Conservation (phyloP, 2,797 vertebrate genomes). For the Acridotheres tristis region DNA sequence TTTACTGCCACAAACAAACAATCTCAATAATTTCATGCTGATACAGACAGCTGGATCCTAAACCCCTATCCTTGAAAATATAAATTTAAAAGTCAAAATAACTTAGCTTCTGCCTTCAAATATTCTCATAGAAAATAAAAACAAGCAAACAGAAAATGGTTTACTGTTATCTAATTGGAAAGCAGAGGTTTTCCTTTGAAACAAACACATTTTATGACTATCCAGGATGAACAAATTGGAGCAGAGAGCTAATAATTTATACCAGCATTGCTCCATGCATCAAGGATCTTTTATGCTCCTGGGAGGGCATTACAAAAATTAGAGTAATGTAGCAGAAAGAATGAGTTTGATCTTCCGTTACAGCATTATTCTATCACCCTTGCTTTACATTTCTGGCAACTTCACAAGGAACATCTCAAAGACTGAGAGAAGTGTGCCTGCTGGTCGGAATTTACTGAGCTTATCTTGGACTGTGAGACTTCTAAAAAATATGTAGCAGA, state of each 20-base stretch:
- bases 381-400: slow-evolving; percentile 17
- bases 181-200: background rate
- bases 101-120: background rate
- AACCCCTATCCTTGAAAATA: background rate
- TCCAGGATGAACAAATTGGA: slow-evolving; percentile 43
- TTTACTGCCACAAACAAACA: slow-evolving; percentile 6
- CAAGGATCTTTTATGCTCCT: slow-evolving; percentile 40
- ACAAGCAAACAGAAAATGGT: background rate
- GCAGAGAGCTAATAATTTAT: slow-evolving; percentile 49
- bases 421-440: background rate
- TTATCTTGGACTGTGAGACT: background rate
- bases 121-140: background rate
- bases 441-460: background rate
- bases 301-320: slow-evolving; percentile 65
- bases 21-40: background rate
- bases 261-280: slow-evolving; percentile 35
- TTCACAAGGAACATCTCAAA: background rate
- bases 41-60: background rate
- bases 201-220: background rate
- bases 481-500: background rate
- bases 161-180: background rate
- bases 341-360: slow-evolving; percentile 53
- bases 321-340: slow-evolving; percentile 65
- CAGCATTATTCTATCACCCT: slow-evolving; percentile 8
- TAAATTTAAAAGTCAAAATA: background rate